Percentiles rank a stretch among this genome's conserved stretches.
These are phyloP conservation scores for Drosophila trapezifrons DNA, from an alignment of 1,140 invertebrate species.

Conservation along the genomic window DNA sequence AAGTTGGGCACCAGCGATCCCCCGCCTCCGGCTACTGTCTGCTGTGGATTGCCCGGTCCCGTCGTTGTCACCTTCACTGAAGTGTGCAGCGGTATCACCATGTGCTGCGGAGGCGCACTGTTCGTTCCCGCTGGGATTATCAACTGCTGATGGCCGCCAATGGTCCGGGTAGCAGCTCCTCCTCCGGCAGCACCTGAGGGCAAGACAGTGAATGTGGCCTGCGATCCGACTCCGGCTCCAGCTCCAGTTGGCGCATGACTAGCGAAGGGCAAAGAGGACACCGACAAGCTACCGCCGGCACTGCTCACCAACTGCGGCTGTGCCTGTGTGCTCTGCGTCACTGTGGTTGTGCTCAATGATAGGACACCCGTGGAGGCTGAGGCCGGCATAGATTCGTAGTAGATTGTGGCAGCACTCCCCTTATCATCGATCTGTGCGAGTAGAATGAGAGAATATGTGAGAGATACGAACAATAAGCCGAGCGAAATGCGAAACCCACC, in stretches of 20 bases:
- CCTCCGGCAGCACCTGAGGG: slow-evolving; percentile 51
- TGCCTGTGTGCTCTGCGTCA: slow-evolving; percentile 73
- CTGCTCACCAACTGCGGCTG: slow-evolving; percentile 70
- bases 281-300: slow-evolving; percentile 60
- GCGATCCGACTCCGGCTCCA: slow-evolving; percentile 52
- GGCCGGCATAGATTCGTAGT: slow-evolving; percentile 81
- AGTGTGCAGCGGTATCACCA: slow-evolving; percentile 81
- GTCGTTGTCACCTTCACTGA: slow-evolving; percentile 79
- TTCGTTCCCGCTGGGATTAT: slow-evolving; percentile 58
- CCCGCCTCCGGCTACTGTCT: slow-evolving; percentile 3
- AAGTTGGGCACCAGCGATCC: slow-evolving; percentile 66
- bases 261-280: slow-evolving; percentile 74
- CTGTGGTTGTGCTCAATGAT: slow-evolving; percentile 75
- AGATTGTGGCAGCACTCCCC: slow-evolving; percentile 77
- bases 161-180: slow-evolving; percentile 55
- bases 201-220: slow-evolving; percentile 78
- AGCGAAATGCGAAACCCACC: slow-evolving; percentile 16
- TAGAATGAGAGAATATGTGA: no score
- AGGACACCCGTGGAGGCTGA: slow-evolving; percentile 77
- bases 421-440: slow-evolving; percentile 45
- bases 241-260: slow-evolving; percentile 39
- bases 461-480: not conserved
- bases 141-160: slow-evolving; percentile 72
- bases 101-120: slow-evolving; percentile 66
- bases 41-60: slow-evolving; percentile 44